These are phyloP conservation scores for Amphipyra tragopoginis DNA, from an alignment of 2,888 invertebrate species.

Conservation along the genomic window DNA sequence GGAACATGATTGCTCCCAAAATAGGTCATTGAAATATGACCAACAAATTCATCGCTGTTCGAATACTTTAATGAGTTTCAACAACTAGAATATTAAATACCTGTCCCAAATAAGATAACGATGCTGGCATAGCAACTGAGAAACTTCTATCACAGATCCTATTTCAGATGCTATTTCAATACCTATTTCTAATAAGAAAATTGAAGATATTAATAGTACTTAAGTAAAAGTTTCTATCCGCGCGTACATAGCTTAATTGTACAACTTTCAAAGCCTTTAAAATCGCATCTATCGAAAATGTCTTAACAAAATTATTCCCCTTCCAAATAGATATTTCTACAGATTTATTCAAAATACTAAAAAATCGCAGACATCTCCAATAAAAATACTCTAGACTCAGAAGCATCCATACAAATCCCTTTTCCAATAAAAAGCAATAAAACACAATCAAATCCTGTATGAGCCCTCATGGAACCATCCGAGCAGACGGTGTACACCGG, in stretches of 20 bases:
- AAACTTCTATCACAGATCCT: not conserved
- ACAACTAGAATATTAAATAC: not conserved
- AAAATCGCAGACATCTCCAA: conserved; percentile 23
- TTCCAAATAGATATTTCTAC: conserved; percentile 1
- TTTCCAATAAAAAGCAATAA: conserved; percentile 57
- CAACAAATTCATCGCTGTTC: not conserved
- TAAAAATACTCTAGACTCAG: conserved; percentile 20
- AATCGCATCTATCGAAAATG: not conserved
- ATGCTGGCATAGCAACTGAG: not conserved
- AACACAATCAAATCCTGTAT: conserved; percentile 49
- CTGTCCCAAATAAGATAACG: not conserved
- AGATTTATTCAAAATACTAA: not conserved
- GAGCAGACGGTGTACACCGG: conserved; percentile 42
- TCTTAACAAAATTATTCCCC: not conserved
- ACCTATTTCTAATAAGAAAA: not conserved
- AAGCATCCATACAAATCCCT: conserved; percentile 39
- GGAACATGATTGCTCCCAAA: not conserved
- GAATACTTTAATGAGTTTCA: conserved; percentile 5
- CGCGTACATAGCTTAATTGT: too few species aligned
- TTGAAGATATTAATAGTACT: too few species aligned
- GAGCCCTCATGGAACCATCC: conserved; percentile 38
- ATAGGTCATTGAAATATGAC: conserved; percentile 1
- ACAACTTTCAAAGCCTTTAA: not conserved
- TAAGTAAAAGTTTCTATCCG: too few species aligned
- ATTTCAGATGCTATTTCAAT: not conserved